Evolutionary conservation across 2,113 vertebrate species (phyloP), one percentile per base, ranked within the genome.

Genomic region (Gallinago jamesoni): DNA sequence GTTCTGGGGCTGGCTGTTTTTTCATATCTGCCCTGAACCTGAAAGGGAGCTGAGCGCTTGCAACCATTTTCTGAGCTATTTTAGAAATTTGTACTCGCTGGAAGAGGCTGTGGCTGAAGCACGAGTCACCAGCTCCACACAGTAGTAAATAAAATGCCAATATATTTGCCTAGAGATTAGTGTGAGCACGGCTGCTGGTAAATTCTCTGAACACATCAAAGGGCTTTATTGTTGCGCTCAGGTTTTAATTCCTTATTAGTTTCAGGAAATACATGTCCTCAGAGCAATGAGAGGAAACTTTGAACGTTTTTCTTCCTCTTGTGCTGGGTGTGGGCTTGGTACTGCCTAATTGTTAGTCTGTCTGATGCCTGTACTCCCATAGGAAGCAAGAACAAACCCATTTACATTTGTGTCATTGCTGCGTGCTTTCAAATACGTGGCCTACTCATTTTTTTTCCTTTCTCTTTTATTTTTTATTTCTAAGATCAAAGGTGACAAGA

Each of bases 201-300:
- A 88, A 63, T 88, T 90, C 74, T 83, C 59, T 86, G 83, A 94
- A 63, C 50, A 79, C 87, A 91, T 94, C 94, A 95, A 96, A 96
- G 95, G 59, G 45, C 74, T 63, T 89, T 92, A 97, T 94, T 95
- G 94, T 96, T 96, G 66, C 55, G 28, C 63, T 93, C 69, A 45
- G 68, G 66, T 97, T 96, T 96, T 94, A 96, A 97, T 94, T 94
- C 92, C 81, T 59, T 87, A 39, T 77, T 89, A 80, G 56, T 95
- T 97, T 91, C 91, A 94, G 76, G 86, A 94, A 95, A 95, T 84
- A 55, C 89, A 89, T 89, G 37, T 96, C 96, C 96, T 96, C 59
- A 87, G 92, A 96, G 95, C 91, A 96, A 95, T 94, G 89, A 97
- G 91, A 96, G 96, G 96, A 97, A 97, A 94, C 92, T 93, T 96